phyloP scores from a whole-genome alignment of 2,888 invertebrate species.

The Pachydiplax longipennis region DNA sequence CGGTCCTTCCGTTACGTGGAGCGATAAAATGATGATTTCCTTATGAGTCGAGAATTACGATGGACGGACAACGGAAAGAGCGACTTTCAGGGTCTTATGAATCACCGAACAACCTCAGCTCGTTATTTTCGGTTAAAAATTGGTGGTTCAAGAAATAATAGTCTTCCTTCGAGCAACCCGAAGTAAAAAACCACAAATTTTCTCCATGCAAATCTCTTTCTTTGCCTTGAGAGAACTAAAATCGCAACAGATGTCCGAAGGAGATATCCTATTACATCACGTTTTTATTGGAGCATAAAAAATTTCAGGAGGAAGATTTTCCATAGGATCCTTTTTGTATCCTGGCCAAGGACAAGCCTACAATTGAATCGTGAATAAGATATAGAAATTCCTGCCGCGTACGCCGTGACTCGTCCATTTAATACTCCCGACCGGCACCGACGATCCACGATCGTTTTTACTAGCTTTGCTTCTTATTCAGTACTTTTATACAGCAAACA shows the following conservation, averaged over 20 bases:
- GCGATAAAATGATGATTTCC: too few relatives aligned
- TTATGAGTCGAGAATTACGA: too few relatives aligned
- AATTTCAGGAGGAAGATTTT: background rate
- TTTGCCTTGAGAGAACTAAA: background rate
- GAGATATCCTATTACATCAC: background rate
- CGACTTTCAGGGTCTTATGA: too few relatives aligned
- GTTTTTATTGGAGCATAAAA: background rate
- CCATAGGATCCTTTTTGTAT: background rate
- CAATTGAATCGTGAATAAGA: background rate
- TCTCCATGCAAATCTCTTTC: background rate
- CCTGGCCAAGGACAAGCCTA: background rate
- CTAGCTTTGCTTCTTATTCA: background rate
- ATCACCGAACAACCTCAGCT: too few relatives aligned
- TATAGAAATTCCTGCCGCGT: background rate
- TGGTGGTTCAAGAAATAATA: too few relatives aligned
- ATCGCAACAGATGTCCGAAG: background rate
- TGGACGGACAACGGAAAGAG: too few relatives aligned
- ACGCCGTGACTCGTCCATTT: background rate
- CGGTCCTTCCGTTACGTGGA: too few relatives aligned
- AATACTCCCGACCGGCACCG: background rate
- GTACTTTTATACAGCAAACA: background rate
- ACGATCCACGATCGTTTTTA: background rate
- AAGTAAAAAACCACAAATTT: background rate
- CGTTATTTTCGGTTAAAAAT: too few relatives aligned
- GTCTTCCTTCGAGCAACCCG: too few relatives aligned